phyloP scores from a whole-genome alignment of 2,888 invertebrate genomes.

The Elysia crispata region DNA sequence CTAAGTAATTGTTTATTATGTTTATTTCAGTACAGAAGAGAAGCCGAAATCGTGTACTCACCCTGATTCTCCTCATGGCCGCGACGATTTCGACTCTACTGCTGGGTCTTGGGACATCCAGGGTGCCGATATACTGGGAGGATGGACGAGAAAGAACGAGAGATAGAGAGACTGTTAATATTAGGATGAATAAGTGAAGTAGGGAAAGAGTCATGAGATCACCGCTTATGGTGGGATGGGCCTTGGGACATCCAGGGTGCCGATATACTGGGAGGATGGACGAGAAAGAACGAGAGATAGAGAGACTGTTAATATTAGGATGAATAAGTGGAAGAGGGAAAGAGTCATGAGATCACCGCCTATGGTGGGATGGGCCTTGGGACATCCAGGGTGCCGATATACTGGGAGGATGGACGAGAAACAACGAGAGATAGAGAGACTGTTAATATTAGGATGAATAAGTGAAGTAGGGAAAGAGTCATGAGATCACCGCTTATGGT shows the following conservation, averaged over 20 bases:
- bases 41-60: constrained; percentile 82
- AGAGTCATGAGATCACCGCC: no score
- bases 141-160: constrained; percentile 63
- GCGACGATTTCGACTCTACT: constrained; percentile 99
- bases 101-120: constrained; percentile 97
- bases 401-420: constrained; percentile 84
- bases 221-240: no score
- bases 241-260: constrained; percentile 96
- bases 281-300: background rate
- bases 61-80: constrained; percentile 98
- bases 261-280: constrained; percentile 92
- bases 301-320: background rate
- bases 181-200: no score
- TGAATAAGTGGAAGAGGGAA: no score
- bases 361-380: constrained; percentile 95
- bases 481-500: no score
- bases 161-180: background rate
- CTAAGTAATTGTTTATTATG: no score
- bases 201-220: no score
- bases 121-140: constrained; percentile 97
- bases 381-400: constrained; percentile 98
- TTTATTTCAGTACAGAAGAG: background rate
- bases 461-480: no score
- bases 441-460: no score
- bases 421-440: background rate